Evolutionary conservation across 2,888 invertebrate genomes (phyloP), one percentile per base, ranked within the genome.

Genomic region (Pyrgus malvae): DNA sequence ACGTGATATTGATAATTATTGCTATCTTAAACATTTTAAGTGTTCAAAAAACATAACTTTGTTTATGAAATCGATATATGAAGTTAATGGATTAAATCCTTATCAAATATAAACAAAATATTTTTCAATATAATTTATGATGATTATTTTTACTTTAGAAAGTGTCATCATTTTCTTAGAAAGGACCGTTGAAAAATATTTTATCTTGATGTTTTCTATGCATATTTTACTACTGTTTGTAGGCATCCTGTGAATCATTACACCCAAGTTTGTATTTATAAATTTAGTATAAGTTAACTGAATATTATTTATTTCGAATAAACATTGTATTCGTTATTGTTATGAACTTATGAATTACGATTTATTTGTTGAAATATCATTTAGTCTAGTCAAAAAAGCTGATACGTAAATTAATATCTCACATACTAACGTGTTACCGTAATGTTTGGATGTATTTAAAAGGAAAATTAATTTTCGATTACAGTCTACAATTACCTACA

Each of bases 261-360:
- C 17, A 17, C 16, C n/a, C 19, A 3, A 19, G 2, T 16, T 21
- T 21, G 9, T 35, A 35, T 35, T 9, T 1, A 2, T 35, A 16
- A 9, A 8, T 17, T 19, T n/a, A 37, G 2, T 9, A 17, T 19
- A 40, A 11, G 12, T 16, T 35, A 41, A 40, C 29, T n/a, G 14
- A 19, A 33, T 56, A 51, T 61, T 58, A 63, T 61, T 64, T 61
- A 59, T 61, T 63, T 49, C 14, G 19, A 61, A 59, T 59, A 59
- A 61, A 61, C 12, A 31, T 55, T 57, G 51, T 55, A 56, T 56
- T 58, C 33, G 27, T 51, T 57, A 50, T 51, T 21, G 33, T 21
- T 21, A n/a, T 37, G 17, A 17, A 17, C 16, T 58, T 53, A 19
- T 56, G 55, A 40, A 41, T 29, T 50, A 9, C 12, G 12, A 21